Base-by-base conservation (phyloP, 2,797 vertebrate species). In the Apodemus agrarius region DNA sequence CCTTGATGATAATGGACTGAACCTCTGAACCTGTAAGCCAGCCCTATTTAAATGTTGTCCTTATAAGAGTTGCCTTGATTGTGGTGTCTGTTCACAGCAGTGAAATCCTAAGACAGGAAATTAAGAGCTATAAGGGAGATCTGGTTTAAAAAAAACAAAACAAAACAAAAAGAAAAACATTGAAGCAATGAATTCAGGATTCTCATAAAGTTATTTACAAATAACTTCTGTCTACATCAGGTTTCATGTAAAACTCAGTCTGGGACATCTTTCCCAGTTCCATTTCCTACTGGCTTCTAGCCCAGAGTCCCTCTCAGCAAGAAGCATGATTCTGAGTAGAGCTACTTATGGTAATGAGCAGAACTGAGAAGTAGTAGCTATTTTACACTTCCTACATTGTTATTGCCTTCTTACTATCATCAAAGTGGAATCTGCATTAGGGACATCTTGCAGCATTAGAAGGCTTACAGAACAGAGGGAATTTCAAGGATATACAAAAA, bases 271-370 rank as follows among this genome's bases (percentile, higher is more conserved):
- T 93, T 37, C n/a, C 52, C 46, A 87, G 26, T 69, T 93, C 31
- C 29, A 76, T 29, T 49, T 89, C 72, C 24, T 87, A 87, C 31
- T 87, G 52, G 80, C 52, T 91, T 93, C 52, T 78, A 95, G 31
- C 5, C 19, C 69, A 93, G 12, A 75, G 52, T 76, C 22, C 54
- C 12, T 96, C n/a, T 22, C 29, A 72, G 11, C 80, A 84, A 43
- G 74, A 90, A 86, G 22, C 31, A 46, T 43, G 34, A 89, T 46
- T 86, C 34, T 89, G 34, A 94, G 67, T 22, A 63, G 74, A 82
- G 37, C 21, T 93, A 91, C 75, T 94, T 87, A 96, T 17, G 29
- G 61, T 89, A 96, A 95, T 91, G 94, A 97, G 84, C 6, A n/a
- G 74, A 93, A 90, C n/a, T 81, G 83, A 95, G 14, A 93, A 89